Evolutionary conservation across 2,113 vertebrate species (phyloP).

Genomic region (Atractosteus spatula): DNA sequence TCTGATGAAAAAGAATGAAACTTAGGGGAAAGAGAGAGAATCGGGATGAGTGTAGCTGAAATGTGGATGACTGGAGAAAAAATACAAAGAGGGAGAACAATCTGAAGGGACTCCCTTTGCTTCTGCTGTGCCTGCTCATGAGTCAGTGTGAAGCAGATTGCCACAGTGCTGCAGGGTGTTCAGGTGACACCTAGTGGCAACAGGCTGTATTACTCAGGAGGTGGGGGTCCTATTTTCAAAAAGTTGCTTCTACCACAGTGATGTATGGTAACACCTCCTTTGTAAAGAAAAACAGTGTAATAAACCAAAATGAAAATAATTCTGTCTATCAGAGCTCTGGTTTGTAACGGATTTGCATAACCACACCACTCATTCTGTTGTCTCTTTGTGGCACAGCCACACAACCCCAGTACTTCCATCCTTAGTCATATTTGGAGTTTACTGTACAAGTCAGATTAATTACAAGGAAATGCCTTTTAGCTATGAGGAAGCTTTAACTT

Average conservation of each 20-base stretch:
- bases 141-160: constrained; percentile 42
- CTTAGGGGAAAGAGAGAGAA: constrained; percentile 69
- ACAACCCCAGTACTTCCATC: too few relatives aligned
- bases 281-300: too few relatives aligned
- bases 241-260: not conserved
- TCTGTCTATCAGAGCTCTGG: too few relatives aligned
- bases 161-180: constrained; percentile 37
- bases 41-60: constrained; percentile 66
- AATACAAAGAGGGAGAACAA: constrained; percentile 56
- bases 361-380: too few relatives aligned
- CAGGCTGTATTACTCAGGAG: constrained; percentile 53
- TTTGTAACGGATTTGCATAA: too few relatives aligned
- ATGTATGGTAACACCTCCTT: too few relatives aligned
- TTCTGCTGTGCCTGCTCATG: constrained; percentile 38
- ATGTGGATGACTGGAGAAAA: constrained; percentile 48
- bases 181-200: constrained; percentile 66
- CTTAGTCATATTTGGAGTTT: too few relatives aligned
- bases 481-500: too few relatives aligned
- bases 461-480: too few relatives aligned
- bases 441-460: too few relatives aligned
- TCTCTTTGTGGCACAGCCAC: too few relatives aligned
- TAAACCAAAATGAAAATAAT: too few relatives aligned
- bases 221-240: constrained; percentile 43
- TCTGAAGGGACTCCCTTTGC: constrained; percentile 28
- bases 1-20: constrained; percentile 79